Evolutionary conservation across 1,140 invertebrate genomes (phyloP), one percentile per base, ranked within the genome.

Genomic region (Anastrepha obliqua): DNA sequence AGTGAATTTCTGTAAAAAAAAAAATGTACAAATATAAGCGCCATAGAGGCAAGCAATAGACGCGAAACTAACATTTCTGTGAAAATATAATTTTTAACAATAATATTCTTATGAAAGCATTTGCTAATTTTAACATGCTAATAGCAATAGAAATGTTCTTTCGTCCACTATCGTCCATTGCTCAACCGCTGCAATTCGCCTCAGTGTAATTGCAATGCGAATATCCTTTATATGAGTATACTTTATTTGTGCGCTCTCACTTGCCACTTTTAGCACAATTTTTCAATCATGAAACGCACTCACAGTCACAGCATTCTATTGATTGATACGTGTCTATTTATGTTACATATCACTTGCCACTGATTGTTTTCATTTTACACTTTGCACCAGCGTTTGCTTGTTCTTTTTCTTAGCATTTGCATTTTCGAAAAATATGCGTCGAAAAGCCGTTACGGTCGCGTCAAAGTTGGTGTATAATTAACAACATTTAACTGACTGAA

Each of bases 401-500:
- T 55, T 11, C 6, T 55, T 55, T 55, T 55, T 55, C 11, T 55
- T 55, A 55, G 51, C 51, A 11, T 55, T 55, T 55, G 6, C 6
- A 55, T 8, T 8, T 55, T 55, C 6, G 51, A 8, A 55, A 8
- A 55, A 8, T 11, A 55, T 8, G 51, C 51, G 51, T 11, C 11
- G 6, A 6, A 55, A 8, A 55, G 55, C 47, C 74, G 44, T 81
- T 55, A 81, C 47, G 62, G 86, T 87, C 62, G 17, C 62, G 59
- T 65, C n/a, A 9, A 20, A 6, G 85, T 86, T 62, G 29, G n/a
- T 89, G 89, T 87, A 89, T 89, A 91, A 92, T 92, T 90, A 90
- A 91, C 89, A 91, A 89, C 89, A 86, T 91, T 91, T 91, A 89
- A 92, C 91, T 92, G 91, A 92, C 91, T 92, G 90, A 92, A 90